Evolutionary conservation across 2,888 invertebrate genomes (phyloP).

Genomic region (Sisyra nigra): DNA sequence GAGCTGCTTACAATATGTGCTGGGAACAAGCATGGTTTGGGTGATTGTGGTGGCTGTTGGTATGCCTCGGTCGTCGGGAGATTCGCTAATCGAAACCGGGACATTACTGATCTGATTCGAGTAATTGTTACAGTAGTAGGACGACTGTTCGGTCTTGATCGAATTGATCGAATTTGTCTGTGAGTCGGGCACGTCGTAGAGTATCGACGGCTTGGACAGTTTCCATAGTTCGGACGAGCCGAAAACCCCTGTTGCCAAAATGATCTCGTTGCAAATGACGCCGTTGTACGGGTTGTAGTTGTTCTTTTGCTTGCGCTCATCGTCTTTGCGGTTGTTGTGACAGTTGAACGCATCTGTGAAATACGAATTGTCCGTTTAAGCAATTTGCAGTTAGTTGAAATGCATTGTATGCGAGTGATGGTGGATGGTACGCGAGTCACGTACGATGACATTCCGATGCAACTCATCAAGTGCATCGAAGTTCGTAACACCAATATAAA

Average conservation of each 20-base stretch:
- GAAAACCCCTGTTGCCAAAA: slow-evolving; percentile 99
- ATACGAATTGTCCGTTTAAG: slow-evolving; percentile 4
- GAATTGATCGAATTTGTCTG: slow-evolving; percentile 37
- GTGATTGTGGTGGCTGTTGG: slow-evolving; percentile 13
- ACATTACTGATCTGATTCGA: slow-evolving; percentile 47
- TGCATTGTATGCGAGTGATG: background rate
- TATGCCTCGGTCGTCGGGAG: slow-evolving; percentile 18
- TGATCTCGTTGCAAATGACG: slow-evolving; percentile 97
- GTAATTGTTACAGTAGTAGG: slow-evolving; percentile 71
- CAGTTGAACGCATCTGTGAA: slow-evolving; percentile 59
- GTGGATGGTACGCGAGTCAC: slow-evolving; percentile 1
- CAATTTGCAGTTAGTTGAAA: background rate
- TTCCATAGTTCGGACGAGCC: slow-evolving; percentile 98
- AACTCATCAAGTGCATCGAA: too few relatives aligned
- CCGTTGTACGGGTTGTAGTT: slow-evolving; percentile 94
- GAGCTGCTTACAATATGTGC: slow-evolving; percentile 55
- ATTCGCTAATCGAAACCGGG: slow-evolving; percentile 25
- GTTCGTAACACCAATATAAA: slow-evolving; percentile 9
- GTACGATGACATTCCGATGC: background rate
- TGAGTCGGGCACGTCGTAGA: slow-evolving; percentile 73
- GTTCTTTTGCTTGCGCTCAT: slow-evolving; percentile 65
- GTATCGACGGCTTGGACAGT: slow-evolving; percentile 94
- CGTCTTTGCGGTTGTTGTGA: slow-evolving; percentile 57
- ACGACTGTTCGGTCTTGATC: slow-evolving; percentile 68
- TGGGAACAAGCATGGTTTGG: slow-evolving; percentile 51